These are phyloP conservation scores for Phasianus colchicus DNA, from an alignment of 2,113 vertebrate genomes.

Conservation along the genomic window DNA sequence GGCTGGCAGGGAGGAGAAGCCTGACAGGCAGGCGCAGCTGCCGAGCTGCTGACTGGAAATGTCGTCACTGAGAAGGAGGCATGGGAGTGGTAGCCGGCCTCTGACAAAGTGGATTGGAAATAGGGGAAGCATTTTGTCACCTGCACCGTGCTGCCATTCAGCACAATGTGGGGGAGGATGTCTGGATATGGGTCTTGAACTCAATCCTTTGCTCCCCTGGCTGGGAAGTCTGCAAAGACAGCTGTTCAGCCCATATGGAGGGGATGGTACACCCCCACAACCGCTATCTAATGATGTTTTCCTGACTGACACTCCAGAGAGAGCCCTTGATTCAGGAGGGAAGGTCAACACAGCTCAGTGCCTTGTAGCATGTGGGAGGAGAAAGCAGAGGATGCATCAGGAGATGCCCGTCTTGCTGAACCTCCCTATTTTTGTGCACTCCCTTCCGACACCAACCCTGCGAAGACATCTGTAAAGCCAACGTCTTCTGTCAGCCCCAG, in stretches of 20 bases:
- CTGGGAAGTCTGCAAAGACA: constrained; percentile 56
- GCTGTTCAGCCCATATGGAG: constrained; percentile 63
- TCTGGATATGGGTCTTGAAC: constrained; percentile 43
- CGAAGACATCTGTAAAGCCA: neutral
- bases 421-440: neutral
- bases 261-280: neutral
- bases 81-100: neutral
- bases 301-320: neutral
- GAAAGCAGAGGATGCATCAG: neutral
- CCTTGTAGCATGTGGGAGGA: neutral
- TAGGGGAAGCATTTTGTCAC: constrained; percentile 56
- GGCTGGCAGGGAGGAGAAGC: constrained; percentile 49
- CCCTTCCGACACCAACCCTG: neutral
- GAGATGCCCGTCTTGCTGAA: fast-evolving
- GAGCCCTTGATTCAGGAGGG: constrained; percentile 34
- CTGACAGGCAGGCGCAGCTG: constrained; percentile 62
- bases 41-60: constrained; percentile 62
- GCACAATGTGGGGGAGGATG: neutral
- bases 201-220: constrained; percentile 33
- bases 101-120: constrained; percentile 33
- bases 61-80: neutral
- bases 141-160: neutral
- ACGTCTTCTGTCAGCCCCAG: neutral
- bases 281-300: constrained; percentile 9
- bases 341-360: constrained; percentile 8